Base-by-base conservation (phyloP, 1,140 invertebrate species). In the Brachionus koreanus region DNA sequence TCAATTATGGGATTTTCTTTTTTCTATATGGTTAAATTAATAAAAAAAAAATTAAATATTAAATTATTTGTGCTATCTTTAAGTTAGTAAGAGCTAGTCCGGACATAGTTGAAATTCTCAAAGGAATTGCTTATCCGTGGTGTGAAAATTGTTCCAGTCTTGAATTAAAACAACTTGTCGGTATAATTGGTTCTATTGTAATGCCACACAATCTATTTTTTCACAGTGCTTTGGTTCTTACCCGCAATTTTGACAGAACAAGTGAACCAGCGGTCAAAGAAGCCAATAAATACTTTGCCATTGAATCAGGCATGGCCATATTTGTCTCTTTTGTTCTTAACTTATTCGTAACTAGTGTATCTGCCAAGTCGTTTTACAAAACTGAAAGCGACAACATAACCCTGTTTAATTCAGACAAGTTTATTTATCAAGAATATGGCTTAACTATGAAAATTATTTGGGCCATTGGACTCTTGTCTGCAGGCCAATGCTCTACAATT, bases 161-260 rank as follows among this genome's bases (percentile, higher is more conserved):
- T 79, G 92, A 92, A 37, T 86, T 96, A 33, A 86, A 95, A 2
- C 93, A 94, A 88, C 94, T 93, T 52, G 93, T 96, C 2, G 94
- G 93, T 13, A 92, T 96, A 61, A 91, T 97, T 49, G 95, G 95
- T n/a, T 94, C 95, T 75, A 93, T 97, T 49, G 96, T 97, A 82
- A 97, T 96, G 94, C 95, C 95, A 1, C 95, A 97, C 86, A 97
- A 97, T 90, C 90, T 97, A n/a, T 97, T 96, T 86, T 90, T 97
- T 5, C 94, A 97, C 87, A 95, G 94, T 69, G 94, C 95, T 67
- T 88, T 97, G 67, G 95, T 96, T n/a, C 95, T 95, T 10, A 43
- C 76, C 2, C 46, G 82, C 12, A 83, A 93, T 79, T 90, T 96
- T 25, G 93, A 96, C 87, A 90, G 94, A 79, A 90, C 89, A 29